These are phyloP conservation scores for Phylloscopus collybita DNA, from an alignment of 2,797 vertebrate genomes.

Conservation along the genomic window DNA sequence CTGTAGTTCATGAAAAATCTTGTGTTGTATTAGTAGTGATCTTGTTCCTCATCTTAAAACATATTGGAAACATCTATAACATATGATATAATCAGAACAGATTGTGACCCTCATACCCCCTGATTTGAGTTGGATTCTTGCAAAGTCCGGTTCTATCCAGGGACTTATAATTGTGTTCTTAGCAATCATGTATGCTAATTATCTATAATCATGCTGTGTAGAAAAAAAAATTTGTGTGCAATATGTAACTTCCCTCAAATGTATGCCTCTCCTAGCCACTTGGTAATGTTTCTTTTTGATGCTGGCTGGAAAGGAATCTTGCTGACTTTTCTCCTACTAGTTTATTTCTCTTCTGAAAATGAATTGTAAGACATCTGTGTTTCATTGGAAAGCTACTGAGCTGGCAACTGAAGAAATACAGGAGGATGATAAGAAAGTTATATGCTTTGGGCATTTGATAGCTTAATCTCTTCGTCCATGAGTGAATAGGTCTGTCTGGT, in stretches of 20 bases:
- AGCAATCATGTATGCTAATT: not conserved
- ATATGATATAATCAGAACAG: conserved; percentile 43
- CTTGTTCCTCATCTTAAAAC: not conserved
- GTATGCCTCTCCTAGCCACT: not conserved
- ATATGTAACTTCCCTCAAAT: not conserved
- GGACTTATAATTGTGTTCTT: not conserved
- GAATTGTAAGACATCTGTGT: not conserved
- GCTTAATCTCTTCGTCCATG: not conserved
- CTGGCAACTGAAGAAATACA: not conserved
- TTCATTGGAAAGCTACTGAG: not conserved
- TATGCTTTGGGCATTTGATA: not conserved
- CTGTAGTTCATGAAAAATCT: not conserved
- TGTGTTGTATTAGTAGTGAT: not conserved
- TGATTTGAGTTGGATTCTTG: not conserved
- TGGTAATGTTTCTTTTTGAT: not conserved
- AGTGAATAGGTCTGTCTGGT: not conserved
- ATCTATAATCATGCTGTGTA: not conserved
- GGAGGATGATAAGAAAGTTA: not conserved
- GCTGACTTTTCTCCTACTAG: not conserved
- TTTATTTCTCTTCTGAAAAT: not conserved
- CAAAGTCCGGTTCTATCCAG: not conserved
- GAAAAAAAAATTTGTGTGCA: not conserved
- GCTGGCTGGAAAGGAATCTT: not conserved
- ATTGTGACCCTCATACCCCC: conserved; percentile 10
- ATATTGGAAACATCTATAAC: conserved; percentile 7